These are phyloP conservation scores for Phalangium opilio DNA, from an alignment of 2,888 invertebrate species.

Conservation along the genomic window DNA sequence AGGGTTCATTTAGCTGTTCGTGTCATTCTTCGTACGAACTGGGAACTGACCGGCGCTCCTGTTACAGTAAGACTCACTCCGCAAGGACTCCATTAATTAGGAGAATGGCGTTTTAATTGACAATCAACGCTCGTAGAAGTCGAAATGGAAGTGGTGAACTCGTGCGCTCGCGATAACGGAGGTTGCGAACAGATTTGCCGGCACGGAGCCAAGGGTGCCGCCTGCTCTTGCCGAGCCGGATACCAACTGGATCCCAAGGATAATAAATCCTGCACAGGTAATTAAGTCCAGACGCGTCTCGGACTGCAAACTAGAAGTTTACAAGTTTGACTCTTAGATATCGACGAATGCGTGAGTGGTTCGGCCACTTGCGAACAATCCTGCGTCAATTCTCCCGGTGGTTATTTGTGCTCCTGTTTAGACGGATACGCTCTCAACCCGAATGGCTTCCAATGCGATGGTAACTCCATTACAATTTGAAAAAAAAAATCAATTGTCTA, in stretches of 20 bases:
- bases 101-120: too few species aligned
- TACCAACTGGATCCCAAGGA: constrained; percentile 25
- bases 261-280: constrained; percentile 26
- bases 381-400: constrained; percentile 31
- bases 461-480: constrained; percentile 13
- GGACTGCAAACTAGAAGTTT: too few species aligned
- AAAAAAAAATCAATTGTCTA: not conserved
- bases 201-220: constrained; percentile 27
- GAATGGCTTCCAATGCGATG: constrained; percentile 25
- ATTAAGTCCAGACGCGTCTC: too few species aligned
- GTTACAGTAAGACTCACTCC: constrained; percentile 28
- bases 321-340: too few species aligned
- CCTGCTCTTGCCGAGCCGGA: constrained; percentile 26
- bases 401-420: constrained; percentile 27
- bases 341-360: constrained; percentile 30
- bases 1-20: constrained; percentile 17
- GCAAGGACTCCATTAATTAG: too few species aligned
- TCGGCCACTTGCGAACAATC: constrained; percentile 30
- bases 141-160: constrained; percentile 32
- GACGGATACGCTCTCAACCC: constrained; percentile 24
- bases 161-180: constrained; percentile 35
- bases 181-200: constrained; percentile 38
- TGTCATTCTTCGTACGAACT: constrained; percentile 28
- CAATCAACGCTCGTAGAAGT: too few species aligned
- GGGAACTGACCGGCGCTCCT: constrained; percentile 30